Evolutionary conservation across 2,113 vertebrate genomes (phyloP).

Genomic region (Lampris megalopsis): DNA sequence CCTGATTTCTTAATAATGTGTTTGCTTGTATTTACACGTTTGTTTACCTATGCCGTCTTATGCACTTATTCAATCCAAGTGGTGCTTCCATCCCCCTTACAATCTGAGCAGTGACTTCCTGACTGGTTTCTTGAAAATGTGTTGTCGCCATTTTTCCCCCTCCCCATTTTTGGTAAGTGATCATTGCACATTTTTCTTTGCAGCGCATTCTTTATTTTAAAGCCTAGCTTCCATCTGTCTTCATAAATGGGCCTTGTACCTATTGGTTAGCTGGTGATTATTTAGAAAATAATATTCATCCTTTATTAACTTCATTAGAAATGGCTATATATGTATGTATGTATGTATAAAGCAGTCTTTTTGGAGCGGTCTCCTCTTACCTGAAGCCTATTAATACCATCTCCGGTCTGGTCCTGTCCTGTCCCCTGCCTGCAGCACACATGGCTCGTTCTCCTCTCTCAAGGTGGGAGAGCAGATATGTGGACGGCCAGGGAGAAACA

Average conservation of each 20-base stretch:
- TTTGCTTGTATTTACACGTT: neutral
- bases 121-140: neutral
- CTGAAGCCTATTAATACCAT: constrained; percentile 52
- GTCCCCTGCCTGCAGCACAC: constrained; percentile 60
- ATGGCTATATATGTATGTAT: too few relatives aligned
- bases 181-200: neutral
- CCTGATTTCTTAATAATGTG: neutral
- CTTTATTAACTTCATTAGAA: neutral
- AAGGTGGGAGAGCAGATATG: constrained; percentile 42
- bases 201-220: neutral
- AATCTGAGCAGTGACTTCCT: neutral
- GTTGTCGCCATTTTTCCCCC: neutral
- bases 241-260: neutral
- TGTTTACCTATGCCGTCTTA: neutral
- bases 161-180: neutral
- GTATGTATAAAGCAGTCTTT: neutral
- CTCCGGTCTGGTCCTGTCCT: constrained; percentile 35
- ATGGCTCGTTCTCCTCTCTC: constrained; percentile 39
- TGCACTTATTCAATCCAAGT: neutral
- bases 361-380: constrained; percentile 32
- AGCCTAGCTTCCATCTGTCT: neutral
- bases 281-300: neutral
- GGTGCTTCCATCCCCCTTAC: too few relatives aligned
- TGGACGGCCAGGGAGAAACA: constrained; percentile 65
- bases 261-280: neutral